Evolutionary conservation across 2,888 invertebrate species (phyloP).

Genomic region (Drosophila ezoana): DNA sequence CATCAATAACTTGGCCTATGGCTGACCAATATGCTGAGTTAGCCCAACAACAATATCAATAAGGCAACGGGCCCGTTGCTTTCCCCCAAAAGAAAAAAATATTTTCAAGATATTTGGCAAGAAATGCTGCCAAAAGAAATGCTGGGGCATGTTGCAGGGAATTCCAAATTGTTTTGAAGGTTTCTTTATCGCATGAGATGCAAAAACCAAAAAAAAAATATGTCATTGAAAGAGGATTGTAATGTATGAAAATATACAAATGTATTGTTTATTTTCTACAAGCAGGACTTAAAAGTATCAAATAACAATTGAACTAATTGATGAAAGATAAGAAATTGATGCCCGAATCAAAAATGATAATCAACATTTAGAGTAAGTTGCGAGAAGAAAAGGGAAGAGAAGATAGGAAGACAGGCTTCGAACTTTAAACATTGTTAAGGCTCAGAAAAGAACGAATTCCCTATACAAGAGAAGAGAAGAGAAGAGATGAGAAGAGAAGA

Average conservation of each 20-base stretch:
- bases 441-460: too few species aligned
- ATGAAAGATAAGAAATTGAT: conserved; percentile 16
- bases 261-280: neutral
- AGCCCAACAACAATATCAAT: conserved; percentile 45
- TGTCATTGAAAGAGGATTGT: conserved; percentile 1
- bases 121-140: conserved; percentile 15
- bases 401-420: too few species aligned
- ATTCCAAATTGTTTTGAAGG: conserved; percentile 9
- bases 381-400: neutral
- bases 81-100: conserved; percentile 13
- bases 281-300: conserved; percentile 1
- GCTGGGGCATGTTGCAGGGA: conserved; percentile 12
- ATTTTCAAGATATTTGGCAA: conserved; percentile 36
- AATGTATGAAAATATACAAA: neutral
- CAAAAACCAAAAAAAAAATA: conserved; percentile 5
- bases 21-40: conserved; percentile 56
- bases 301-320: conserved; percentile 25
- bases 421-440: too few species aligned
- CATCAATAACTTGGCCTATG: conserved; percentile 70
- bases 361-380: neutral
- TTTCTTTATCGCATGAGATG: conserved; percentile 23
- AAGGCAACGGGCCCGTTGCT: conserved; percentile 22
- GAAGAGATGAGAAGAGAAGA: neutral
- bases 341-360: neutral
- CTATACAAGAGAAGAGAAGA: too few species aligned